Conservation (phyloP, 1,140 invertebrate genomes). For the Anagrus nilaparvatae region DNA sequence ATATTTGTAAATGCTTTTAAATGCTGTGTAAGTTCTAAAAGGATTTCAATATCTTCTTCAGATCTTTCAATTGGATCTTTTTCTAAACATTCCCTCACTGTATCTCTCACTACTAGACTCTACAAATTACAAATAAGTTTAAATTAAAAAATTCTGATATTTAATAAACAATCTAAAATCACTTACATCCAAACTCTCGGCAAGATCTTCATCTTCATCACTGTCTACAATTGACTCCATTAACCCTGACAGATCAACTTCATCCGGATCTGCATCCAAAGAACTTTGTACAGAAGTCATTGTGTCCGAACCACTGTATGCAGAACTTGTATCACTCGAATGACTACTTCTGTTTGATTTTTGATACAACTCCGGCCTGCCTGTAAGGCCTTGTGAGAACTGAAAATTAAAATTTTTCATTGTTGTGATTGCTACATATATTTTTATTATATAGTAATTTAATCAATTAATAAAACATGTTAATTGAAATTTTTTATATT, state of each 20-base stretch:
- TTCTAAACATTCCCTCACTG: constrained; percentile 92
- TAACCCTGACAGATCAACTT: constrained; percentile 84
- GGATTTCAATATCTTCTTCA: constrained; percentile 89
- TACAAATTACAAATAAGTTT: constrained; percentile 33
- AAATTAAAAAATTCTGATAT: constrained; percentile 1
- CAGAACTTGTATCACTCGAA: constrained; percentile 88
- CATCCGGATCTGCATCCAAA: constrained; percentile 70
- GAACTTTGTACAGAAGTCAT: constrained; percentile 86
- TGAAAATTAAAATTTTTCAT: constrained; percentile 19
- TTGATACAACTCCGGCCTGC: constrained; percentile 51
- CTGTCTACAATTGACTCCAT: constrained; percentile 92
- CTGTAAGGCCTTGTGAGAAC: constrained; percentile 40
- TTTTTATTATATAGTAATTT: too few species aligned
- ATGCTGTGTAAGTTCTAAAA: constrained; percentile 95
- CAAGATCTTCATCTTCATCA: constrained; percentile 87
- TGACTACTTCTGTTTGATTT: constrained; percentile 79
- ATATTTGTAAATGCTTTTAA: constrained; percentile 90
- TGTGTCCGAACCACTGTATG: constrained; percentile 90
- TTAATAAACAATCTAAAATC: not conserved
- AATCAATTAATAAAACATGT: too few species aligned
- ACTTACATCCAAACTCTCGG: constrained; percentile 80
- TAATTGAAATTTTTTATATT: constrained; percentile 2
- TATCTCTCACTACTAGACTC: constrained; percentile 84
- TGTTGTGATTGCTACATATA: too few species aligned
- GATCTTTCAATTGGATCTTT: constrained; percentile 90